phyloP scores from a whole-genome alignment of 2,113 vertebrate genomes.

The Burhinus bistriatus region DNA sequence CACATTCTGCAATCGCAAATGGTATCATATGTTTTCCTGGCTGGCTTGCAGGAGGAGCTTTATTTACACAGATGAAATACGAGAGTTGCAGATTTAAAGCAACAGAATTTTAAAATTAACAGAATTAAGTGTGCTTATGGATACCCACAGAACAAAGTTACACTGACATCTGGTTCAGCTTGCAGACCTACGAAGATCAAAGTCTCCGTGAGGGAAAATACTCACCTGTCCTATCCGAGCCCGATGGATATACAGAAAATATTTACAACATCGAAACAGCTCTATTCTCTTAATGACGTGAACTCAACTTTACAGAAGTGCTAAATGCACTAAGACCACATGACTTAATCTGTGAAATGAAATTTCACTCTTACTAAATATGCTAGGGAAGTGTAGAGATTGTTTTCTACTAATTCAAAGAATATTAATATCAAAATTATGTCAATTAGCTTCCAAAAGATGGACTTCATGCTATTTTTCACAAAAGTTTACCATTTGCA shows the following conservation, averaged over 20 bases:
- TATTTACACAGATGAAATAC: slow-evolving; percentile 33
- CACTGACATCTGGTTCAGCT: background rate
- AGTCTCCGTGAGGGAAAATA: background rate
- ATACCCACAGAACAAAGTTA: background rate
- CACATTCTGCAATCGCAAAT: slow-evolving; percentile 88
- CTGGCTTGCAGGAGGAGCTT: slow-evolving; percentile 65
- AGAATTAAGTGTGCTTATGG: background rate
- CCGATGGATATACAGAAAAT: background rate
- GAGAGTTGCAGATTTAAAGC: background rate
- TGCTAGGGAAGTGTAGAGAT: background rate
- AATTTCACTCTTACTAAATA: background rate
- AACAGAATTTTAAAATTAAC: background rate
- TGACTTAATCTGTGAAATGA: background rate
- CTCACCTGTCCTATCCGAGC: fast-evolving
- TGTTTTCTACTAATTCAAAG: background rate
- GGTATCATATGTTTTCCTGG: slow-evolving; percentile 95
- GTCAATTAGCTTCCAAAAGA: background rate
- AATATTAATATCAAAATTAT: background rate
- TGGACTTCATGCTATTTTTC: background rate
- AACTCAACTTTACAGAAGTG: background rate
- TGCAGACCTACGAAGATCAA: background rate
- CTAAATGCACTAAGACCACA: background rate
- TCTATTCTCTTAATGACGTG: background rate
- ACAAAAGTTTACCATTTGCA: background rate
- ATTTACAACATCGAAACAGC: background rate